These are phyloP conservation scores for Melinaea menophilus DNA, from an alignment of 2,888 invertebrate species.

Conservation along the genomic window DNA sequence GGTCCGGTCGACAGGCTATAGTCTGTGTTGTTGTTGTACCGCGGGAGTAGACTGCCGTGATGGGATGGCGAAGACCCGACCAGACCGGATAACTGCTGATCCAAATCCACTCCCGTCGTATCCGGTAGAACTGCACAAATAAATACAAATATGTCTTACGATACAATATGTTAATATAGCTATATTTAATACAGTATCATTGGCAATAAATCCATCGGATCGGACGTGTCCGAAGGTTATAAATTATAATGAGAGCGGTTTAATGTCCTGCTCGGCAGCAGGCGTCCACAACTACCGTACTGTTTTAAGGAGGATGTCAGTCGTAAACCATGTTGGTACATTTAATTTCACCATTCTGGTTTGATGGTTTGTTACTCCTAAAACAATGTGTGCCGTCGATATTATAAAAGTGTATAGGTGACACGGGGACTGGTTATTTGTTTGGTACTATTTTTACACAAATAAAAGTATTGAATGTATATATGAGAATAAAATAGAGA, in stretches of 20 bases:
- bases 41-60: constrained; percentile 80
- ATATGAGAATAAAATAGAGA: too few relatives aligned
- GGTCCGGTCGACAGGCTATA: constrained; percentile 83
- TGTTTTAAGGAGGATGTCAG: constrained; percentile 65
- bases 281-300: constrained; percentile 34
- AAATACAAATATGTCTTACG: constrained; percentile 29
- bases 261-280: constrained; percentile 50
- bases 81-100: constrained; percentile 83
- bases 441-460: not conserved
- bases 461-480: too few relatives aligned
- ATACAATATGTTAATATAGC: constrained; percentile 46
- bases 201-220: constrained; percentile 69
- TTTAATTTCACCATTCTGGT: constrained; percentile 71
- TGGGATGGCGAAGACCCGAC: constrained; percentile 78
- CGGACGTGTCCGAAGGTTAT: constrained; percentile 62
- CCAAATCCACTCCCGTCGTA: constrained; percentile 85
- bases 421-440: not conserved
- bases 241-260: constrained; percentile 74
- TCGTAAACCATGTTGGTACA: constrained; percentile 69
- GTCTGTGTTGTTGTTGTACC: constrained; percentile 82
- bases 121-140: constrained; percentile 84
- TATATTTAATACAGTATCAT: constrained; percentile 59
- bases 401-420: not conserved
- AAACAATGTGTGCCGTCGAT: constrained; percentile 3
- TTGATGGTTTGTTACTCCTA: constrained; percentile 55